Base-by-base conservation (phyloP, 1,140 invertebrate species). In the Drosophila baimaii region DNA sequence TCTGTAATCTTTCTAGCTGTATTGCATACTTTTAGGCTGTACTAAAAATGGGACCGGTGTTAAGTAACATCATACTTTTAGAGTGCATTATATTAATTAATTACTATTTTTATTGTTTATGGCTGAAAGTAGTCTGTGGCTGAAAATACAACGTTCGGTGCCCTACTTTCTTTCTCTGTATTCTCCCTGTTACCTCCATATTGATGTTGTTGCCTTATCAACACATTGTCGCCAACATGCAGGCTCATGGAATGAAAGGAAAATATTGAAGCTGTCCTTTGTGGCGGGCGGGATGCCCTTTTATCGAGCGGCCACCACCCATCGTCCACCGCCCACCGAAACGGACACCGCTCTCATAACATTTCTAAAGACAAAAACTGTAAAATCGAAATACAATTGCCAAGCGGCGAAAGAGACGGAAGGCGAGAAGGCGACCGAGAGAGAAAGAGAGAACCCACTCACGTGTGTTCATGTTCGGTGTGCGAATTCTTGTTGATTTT, bases 301-400 rank as follows among this genome's bases (percentile, higher is more conserved):
- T 54, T 63, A 77, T 57, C 44, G 51, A 41, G 23, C 43, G 21
- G 8, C 21, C 23, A 12, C 47, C 23, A 17, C n/a, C 46, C 15
- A 35, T 27, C 43, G 15, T 8, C 27, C 46, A 7, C 19, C 21
- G 19, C 15, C 41, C 47, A 41, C 10, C 43, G 46, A 44, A 21
- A 39, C 33, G 23, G 7, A 23, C 46, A 23, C 46, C 35, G 29
- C 25, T 55, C 66, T 41, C 55, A 68, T 61, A 77, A 57, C 75
- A 69, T 77, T 73, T 88, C 83, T 88, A 88, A 82, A 88, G 82
- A 86, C 79, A 88, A 78, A 88, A 88, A 81, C 76, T 77, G 74
- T 77, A 70, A 88, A 86, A 88, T 86, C 82, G 82, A 82, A 86
- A 88, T 79, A 83, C 76, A 88, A 88, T 88, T 82, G 79, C 71